Conservation (phyloP, 1,140 invertebrate genomes). For the Adoxophyes honmai region DNA sequence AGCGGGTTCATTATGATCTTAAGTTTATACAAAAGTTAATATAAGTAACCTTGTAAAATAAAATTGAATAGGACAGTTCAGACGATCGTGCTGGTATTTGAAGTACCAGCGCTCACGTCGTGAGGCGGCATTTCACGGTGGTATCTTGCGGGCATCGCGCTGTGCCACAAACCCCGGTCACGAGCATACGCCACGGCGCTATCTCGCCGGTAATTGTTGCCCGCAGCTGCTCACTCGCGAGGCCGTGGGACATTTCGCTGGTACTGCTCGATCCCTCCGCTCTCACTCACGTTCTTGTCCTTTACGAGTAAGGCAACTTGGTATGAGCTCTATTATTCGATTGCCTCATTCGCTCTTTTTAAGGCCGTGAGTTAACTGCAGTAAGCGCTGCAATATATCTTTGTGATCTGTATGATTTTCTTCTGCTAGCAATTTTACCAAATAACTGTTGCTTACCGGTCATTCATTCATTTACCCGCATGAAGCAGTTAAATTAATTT, state of each 20-base stretch:
- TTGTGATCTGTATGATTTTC: too few species aligned
- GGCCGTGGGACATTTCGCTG: conserved; percentile 29
- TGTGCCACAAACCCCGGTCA: conserved; percentile 62
- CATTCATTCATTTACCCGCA: conserved; percentile 49
- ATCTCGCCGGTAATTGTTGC: conserved; percentile 57
- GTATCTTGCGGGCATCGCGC: conserved; percentile 53
- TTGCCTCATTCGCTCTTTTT: neutral
- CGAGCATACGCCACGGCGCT: conserved; percentile 63
- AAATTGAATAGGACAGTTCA: conserved; percentile 22
- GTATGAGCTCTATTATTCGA: neutral
- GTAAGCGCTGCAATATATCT: neutral
- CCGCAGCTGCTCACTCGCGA: conserved; percentile 38
- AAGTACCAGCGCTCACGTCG: conserved; percentile 49
- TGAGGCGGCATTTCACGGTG: conserved; percentile 71
- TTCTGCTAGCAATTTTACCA: conserved; percentile 18
- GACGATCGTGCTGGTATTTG: conserved; percentile 59
- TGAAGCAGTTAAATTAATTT: conserved; percentile 49
- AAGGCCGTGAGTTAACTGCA: neutral
- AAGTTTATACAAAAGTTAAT: neutral
- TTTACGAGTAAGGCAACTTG: neutral
- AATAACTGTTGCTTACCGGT: conserved; percentile 45
- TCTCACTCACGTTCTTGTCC: conserved; percentile 19
- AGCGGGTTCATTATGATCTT: neutral
- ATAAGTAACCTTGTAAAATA: neutral
- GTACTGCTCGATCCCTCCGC: conserved; percentile 5